Conservation (phyloP, 35 echinoderm and acorn worm species). For the Stichopus chloronotus region DNA sequence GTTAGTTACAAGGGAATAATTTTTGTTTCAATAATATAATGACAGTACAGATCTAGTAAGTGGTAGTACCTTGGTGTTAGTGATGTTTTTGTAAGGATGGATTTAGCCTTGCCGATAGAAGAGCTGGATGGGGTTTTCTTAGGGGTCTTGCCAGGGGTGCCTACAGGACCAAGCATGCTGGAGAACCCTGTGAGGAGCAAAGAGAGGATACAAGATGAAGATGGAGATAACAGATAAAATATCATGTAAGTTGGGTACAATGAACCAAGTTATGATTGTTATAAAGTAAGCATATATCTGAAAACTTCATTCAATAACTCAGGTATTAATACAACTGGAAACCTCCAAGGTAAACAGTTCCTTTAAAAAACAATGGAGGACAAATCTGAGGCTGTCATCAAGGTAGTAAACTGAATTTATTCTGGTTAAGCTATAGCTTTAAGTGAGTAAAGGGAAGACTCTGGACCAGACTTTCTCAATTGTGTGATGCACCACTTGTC, state of each 20-base stretch:
- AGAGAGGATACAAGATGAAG: slow-evolving; percentile 19
- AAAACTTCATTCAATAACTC: too few species aligned
- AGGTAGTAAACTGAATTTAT: too few species aligned
- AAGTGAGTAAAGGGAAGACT: too few species aligned
- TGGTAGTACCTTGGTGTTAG: slow-evolving; percentile 81
- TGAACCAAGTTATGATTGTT: too few species aligned
- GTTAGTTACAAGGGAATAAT: background rate
- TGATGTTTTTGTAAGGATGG: slow-evolving; percentile 76
- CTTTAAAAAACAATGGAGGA: too few species aligned
- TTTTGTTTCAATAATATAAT: background rate
- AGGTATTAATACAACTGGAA: too few species aligned
- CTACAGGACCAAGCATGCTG: slow-evolving; percentile 78
- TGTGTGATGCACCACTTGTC: too few species aligned
- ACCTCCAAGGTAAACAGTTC: too few species aligned
- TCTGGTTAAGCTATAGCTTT: too few species aligned
- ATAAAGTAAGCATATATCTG: too few species aligned
- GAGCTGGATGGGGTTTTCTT: slow-evolving; percentile 88
- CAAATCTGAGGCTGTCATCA: too few species aligned
- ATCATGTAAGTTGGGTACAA: background rate
- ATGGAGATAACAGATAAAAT: background rate
- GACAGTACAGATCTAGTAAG: background rate
- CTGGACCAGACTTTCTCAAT: too few species aligned
- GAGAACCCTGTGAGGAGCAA: slow-evolving; percentile 54
- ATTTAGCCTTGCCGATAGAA: slow-evolving; percentile 77
- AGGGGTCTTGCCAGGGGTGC: slow-evolving; percentile 79